Conservation (phyloP, 1,140 invertebrate genomes). For the Drosophila rhopaloa region DNA sequence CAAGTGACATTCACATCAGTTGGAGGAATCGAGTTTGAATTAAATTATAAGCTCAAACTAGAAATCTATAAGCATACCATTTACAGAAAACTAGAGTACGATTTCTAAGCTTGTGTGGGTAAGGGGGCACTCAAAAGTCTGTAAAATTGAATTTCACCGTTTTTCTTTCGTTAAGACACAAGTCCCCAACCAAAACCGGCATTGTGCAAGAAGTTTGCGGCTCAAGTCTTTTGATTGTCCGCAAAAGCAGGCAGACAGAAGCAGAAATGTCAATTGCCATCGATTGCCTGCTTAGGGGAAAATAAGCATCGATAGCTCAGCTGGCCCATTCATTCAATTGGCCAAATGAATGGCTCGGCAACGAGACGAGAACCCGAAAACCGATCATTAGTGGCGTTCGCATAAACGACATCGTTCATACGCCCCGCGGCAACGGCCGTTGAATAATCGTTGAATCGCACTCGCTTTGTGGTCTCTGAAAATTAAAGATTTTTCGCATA, state of each 20-base stretch:
- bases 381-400: slow-evolving; percentile 64
- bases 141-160: not conserved
- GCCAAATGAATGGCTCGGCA: slow-evolving; percentile 45
- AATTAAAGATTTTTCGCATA: slow-evolving; percentile 82
- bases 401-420: slow-evolving; percentile 70
- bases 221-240: slow-evolving; percentile 48
- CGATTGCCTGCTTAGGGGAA: slow-evolving; percentile 54
- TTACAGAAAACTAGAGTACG: slow-evolving; percentile 46
- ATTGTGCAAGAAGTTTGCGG: slow-evolving; percentile 50
- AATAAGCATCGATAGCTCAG: slow-evolving; percentile 39
- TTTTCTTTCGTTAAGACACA: slow-evolving; percentile 21
- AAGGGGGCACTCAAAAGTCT: not conserved
- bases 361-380: slow-evolving; percentile 13
- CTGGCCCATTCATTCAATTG: slow-evolving; percentile 43
- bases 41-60: slow-evolving; percentile 50
- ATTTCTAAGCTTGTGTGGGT: not conserved
- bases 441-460: slow-evolving; percentile 47
- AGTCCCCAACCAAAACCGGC: not conserved
- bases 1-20: slow-evolving; percentile 52
- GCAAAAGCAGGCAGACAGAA: slow-evolving; percentile 13
- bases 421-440: slow-evolving; percentile 49
- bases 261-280: slow-evolving; percentile 49
- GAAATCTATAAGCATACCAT: slow-evolving; percentile 35
- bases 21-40: slow-evolving; percentile 46
- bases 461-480: slow-evolving; percentile 62